Percentiles rank a stretch among this genome's conserved stretches.
Evolutionary conservation across 2,113 vertebrate genomes (phyloP).

Genomic region (Isichthys henryi): DNA sequence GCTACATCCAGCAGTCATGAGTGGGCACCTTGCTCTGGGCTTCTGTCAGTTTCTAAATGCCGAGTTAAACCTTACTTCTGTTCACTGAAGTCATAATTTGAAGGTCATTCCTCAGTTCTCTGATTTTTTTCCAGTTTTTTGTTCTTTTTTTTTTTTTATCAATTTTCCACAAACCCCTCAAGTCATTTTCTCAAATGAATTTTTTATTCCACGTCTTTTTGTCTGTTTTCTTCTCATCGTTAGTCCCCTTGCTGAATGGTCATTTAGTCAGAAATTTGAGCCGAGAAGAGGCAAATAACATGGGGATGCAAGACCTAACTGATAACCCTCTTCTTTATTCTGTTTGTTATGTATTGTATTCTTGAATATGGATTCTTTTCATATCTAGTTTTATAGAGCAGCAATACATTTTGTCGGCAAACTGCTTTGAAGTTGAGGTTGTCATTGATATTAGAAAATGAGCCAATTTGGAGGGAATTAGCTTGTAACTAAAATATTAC

Average conservation of each 20-base stretch:
- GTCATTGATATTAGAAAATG: neutral
- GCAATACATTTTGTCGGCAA: neutral
- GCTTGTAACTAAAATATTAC: neutral
- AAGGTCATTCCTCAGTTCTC: neutral
- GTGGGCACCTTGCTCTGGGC: no score
- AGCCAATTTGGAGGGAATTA: neutral
- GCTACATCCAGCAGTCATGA: no score
- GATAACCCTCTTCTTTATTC: conserved; percentile 38
- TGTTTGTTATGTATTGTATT: conserved; percentile 45
- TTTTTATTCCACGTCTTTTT: conserved; percentile 29
- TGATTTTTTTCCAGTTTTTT: neutral
- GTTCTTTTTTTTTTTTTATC: neutral
- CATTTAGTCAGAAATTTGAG: conserved; percentile 25
- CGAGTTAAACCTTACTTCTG: neutral
- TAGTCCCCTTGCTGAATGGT: conserved; percentile 46
- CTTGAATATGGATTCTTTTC: conserved; percentile 45
- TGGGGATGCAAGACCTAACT: conserved; percentile 62
- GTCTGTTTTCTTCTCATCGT: neutral
- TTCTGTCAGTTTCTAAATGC: neutral
- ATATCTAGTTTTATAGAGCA: conserved; percentile 34
- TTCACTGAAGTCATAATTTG: neutral
- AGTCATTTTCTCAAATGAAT: neutral
- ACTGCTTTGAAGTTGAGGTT: neutral
- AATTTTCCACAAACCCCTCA: conserved; percentile 20
- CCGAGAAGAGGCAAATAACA: conserved; percentile 40